Conservation (phyloP, 2,888 invertebrate genomes). For the Protophormia terraenovae region DNA sequence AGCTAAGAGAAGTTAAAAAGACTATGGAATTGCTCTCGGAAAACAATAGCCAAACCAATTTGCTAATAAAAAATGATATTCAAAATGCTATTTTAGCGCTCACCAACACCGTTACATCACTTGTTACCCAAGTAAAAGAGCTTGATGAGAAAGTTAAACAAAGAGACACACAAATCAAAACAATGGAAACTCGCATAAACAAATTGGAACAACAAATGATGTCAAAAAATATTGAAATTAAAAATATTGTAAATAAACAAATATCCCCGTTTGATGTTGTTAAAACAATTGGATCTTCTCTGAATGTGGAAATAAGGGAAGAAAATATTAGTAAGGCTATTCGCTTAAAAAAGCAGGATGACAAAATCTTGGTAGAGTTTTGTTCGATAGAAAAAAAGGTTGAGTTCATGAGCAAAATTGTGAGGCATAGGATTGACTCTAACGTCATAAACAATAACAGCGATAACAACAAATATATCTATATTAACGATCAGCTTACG, state of each 20-base stretch:
- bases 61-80: neutral
- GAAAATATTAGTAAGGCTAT: neutral
- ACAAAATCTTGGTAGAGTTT: neutral
- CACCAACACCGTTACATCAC: neutral
- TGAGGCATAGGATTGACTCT: no score
- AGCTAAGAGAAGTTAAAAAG: no score
- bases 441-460: no score
- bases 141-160: neutral
- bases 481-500: no score
- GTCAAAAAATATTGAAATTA: neutral
- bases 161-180: neutral
- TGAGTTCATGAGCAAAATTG: no score
- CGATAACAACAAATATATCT: no score
- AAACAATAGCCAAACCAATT: no score
- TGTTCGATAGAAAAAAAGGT: neutral
- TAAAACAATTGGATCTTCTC: neutral
- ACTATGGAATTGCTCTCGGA: no score
- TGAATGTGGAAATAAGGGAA: neutral
- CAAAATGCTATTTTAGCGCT: neutral
- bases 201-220: no score
- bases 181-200: slow-evolving; percentile 10
- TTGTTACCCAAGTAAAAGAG: neutral
- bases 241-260: neutral
- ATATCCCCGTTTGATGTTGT: neutral
- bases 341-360: slow-evolving; percentile 9